Conservation (phyloP, 2,113 vertebrate species). For the Ailuropoda melanoleuca region DNA sequence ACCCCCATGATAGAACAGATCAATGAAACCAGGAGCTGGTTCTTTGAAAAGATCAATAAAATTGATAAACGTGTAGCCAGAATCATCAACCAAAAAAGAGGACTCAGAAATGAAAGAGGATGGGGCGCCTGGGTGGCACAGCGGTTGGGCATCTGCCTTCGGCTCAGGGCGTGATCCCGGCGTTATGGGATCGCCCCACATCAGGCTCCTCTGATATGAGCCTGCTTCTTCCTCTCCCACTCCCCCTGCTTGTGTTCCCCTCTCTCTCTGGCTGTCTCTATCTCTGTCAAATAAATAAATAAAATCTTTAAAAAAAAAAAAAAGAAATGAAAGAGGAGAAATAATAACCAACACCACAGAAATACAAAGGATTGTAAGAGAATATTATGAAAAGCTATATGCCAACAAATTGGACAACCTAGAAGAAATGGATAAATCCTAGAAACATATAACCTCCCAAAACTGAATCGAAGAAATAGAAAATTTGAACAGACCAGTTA, state of each 20-base stretch:
- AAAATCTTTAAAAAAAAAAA: neutral
- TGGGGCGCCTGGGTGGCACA: too few species aligned
- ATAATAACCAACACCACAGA: neutral
- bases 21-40: neutral
- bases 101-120: neutral
- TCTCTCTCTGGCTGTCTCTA: too few species aligned
- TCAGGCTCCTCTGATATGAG: too few species aligned
- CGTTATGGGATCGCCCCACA: too few species aligned
- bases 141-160: too few species aligned
- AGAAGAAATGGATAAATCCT: neutral
- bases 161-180: too few species aligned
- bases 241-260: too few species aligned
- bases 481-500: neutral
- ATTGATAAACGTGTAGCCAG: neutral
- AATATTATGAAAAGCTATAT: neutral
- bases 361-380: neutral
- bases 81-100: neutral
- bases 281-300: too few species aligned
- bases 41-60: neutral
- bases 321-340: neutral
- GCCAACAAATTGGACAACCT: neutral
- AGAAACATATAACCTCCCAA: neutral
- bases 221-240: too few species aligned
- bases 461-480: neutral
- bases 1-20: neutral